Evolutionary conservation across 2,797 vertebrate species (phyloP).

Genomic region (Gymnoscopelus braueri): DNA sequence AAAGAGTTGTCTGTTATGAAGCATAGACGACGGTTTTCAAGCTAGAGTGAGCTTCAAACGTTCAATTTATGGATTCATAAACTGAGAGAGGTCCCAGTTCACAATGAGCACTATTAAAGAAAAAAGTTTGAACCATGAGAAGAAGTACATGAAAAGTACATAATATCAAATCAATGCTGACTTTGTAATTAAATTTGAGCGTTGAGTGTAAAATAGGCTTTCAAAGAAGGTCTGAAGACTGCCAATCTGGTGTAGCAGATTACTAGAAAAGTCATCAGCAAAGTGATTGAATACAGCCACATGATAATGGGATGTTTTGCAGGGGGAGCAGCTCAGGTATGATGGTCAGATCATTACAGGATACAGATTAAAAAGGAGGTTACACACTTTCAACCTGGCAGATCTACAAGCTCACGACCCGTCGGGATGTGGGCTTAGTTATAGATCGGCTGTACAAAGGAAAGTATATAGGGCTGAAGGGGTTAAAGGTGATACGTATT

Average conservation of each 20-base stretch:
- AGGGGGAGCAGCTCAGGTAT: not conserved
- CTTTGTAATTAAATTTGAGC: not conserved
- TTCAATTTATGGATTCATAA: too few species aligned
- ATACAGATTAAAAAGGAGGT: not conserved
- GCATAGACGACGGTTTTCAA: not conserved
- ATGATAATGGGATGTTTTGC: constrained; percentile 14
- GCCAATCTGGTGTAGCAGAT: not conserved
- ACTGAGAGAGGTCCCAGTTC: too few species aligned
- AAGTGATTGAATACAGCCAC: not conserved
- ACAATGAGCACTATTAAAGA: not conserved
- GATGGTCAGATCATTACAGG: constrained; percentile 6
- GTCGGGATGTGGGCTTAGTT: too few species aligned
- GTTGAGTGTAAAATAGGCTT: too few species aligned
- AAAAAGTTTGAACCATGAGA: not conserved
- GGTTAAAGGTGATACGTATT: constrained; percentile 1
- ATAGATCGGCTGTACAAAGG: too few species aligned
- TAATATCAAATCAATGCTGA: not conserved
- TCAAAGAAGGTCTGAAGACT: not conserved
- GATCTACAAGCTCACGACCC: too few species aligned
- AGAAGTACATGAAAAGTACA: not conserved
- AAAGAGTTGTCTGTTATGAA: not conserved
- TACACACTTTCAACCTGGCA: too few species aligned
- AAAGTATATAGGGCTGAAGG: too few species aligned
- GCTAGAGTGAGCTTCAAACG: not conserved
- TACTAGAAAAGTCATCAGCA: not conserved